Evolutionary conservation across 2,797 vertebrate genomes (phyloP).

Genomic region (Phoxinus dragarum): DNA sequence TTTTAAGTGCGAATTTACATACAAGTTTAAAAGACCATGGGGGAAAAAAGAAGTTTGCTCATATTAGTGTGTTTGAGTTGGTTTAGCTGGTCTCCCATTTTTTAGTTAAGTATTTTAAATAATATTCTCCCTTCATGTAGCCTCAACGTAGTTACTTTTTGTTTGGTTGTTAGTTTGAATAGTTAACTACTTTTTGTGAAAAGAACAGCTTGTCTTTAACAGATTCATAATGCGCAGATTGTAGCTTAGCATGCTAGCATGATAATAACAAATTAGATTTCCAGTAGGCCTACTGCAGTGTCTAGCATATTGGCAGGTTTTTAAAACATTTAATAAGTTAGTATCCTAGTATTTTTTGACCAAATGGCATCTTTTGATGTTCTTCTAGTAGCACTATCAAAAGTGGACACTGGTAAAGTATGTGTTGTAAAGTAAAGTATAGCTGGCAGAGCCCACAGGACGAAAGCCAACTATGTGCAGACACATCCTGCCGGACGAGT

Average conservation of each 20-base stretch:
- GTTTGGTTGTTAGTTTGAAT: not conserved
- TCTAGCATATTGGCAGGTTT: not conserved
- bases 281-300: too few relatives aligned
- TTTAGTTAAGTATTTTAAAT: not conserved
- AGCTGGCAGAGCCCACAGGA: slow-evolving; percentile 37
- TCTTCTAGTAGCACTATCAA: too few relatives aligned
- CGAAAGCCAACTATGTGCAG: slow-evolving; percentile 38
- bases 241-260: not conserved
- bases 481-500: slow-evolving; percentile 45
- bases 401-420: slow-evolving; percentile 35
- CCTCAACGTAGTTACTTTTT: not conserved
- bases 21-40: not conserved
- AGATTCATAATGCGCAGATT: not conserved
- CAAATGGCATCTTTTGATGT: too few relatives aligned
- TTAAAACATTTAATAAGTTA: not conserved
- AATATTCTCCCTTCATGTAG: not conserved
- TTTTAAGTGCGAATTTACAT: not conserved
- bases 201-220: not conserved
- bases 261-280: not conserved
- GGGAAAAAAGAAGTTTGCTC: not conserved
- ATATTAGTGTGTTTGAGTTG: not conserved
- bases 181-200: not conserved
- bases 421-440: slow-evolving; percentile 36
- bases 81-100: not conserved
- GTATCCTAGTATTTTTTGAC: not conserved